Evolutionary conservation across 2,888 invertebrate genomes (phyloP).

Genomic region (Callyntrura guangdongensis): DNA sequence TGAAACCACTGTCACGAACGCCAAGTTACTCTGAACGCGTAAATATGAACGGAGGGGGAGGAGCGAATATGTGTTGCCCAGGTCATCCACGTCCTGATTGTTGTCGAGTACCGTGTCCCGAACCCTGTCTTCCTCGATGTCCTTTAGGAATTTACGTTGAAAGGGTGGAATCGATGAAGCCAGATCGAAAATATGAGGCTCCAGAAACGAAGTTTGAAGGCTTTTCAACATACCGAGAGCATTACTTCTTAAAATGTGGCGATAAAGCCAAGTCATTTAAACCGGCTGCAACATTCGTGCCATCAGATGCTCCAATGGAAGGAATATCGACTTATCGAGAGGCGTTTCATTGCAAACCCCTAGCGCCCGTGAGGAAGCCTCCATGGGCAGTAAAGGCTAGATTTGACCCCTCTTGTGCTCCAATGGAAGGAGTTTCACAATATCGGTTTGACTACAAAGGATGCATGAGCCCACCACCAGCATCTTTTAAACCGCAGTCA

Average conservation of each 20-base stretch:
- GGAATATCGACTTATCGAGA: slow-evolving; percentile 79
- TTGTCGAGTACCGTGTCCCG: slow-evolving; percentile 75
- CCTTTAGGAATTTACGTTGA: slow-evolving; percentile 78
- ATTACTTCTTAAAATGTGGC: slow-evolving; percentile 79
- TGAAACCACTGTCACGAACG: slow-evolving; percentile 76
- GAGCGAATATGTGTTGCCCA: slow-evolving; percentile 65
- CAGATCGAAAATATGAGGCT: slow-evolving; percentile 77
- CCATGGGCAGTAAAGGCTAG: slow-evolving; percentile 64
- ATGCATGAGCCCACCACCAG: slow-evolving; percentile 73
- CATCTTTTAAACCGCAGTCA: slow-evolving; percentile 67
- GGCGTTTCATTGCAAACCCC: slow-evolving; percentile 69
- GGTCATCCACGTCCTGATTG: slow-evolving; percentile 80
- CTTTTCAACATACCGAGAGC: slow-evolving; percentile 75
- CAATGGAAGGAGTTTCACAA: slow-evolving; percentile 77
- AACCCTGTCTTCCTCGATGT: slow-evolving; percentile 71
- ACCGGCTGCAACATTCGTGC: slow-evolving; percentile 72
- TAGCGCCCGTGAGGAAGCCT: slow-evolving; percentile 59
- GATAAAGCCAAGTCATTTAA: slow-evolving; percentile 76
- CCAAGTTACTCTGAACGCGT: slow-evolving; percentile 70
- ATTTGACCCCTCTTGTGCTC: slow-evolving; percentile 77
- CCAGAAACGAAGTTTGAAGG: slow-evolving; percentile 72
- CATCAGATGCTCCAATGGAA: slow-evolving; percentile 74
- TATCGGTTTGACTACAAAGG: slow-evolving; percentile 80
- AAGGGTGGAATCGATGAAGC: slow-evolving; percentile 70
- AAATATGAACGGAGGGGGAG: slow-evolving; percentile 53